Conservation (phyloP, 1,140 invertebrate genomes). For the Heliconius congener region DNA sequence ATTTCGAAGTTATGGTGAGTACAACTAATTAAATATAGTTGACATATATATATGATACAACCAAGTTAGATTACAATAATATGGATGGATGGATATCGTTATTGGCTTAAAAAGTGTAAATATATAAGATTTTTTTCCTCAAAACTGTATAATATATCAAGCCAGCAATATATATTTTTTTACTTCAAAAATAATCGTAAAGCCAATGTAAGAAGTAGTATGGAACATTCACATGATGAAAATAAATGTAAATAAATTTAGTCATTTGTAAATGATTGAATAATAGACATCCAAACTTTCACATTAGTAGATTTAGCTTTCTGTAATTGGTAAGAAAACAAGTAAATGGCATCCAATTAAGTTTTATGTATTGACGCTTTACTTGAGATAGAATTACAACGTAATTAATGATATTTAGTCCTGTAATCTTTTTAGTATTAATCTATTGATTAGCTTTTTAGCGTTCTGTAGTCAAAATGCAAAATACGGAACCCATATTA, state of each 20-base stretch:
- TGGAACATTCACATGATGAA: background rate
- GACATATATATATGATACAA: too few relatives aligned
- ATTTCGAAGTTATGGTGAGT: too few relatives aligned
- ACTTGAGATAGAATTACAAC: constrained; percentile 6
- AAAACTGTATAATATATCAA: too few relatives aligned
- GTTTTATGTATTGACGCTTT: background rate
- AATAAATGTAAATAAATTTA: background rate
- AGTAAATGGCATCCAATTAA: constrained; percentile 2
- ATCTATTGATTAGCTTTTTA: background rate
- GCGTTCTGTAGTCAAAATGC: too few relatives aligned
- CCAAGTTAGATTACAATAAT: too few relatives aligned
- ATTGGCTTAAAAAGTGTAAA: too few relatives aligned
- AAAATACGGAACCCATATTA: too few relatives aligned
- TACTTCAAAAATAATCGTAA: too few relatives aligned
- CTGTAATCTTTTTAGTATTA: background rate
- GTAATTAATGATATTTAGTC: constrained; percentile 11
- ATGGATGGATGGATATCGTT: too few relatives aligned
- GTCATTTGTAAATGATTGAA: background rate
- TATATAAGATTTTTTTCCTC: too few relatives aligned
- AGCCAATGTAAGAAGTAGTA: background rate
- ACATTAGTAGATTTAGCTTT: background rate
- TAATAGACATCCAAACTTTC: constrained; percentile 4
- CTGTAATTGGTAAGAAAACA: constrained; percentile 10
- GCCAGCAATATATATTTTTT: too few relatives aligned
- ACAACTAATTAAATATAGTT: too few relatives aligned